Conservation (phyloP, 35 echinoderm and acorn worm species). For the Chiridota heheva region DNA sequence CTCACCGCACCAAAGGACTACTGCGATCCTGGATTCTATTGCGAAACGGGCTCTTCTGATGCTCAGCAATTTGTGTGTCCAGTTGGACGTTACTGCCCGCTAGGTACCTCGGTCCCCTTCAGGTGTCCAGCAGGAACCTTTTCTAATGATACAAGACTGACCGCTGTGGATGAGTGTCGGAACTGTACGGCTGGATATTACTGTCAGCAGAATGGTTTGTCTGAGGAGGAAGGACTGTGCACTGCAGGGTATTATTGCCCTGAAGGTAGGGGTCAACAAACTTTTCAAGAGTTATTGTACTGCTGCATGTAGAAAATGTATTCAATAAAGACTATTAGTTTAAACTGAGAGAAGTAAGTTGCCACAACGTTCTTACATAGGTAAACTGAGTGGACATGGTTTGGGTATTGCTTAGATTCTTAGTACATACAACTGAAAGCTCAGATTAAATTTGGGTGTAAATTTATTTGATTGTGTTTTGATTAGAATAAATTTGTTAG, state of each 20-base stretch:
- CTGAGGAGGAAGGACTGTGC: constrained; percentile 67
- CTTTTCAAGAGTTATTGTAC: neutral
- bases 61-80: constrained; percentile 79
- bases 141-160: constrained; percentile 86
- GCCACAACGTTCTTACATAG: no score
- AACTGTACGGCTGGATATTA: constrained; percentile 91
- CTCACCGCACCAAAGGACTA: constrained; percentile 55
- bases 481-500: neutral
- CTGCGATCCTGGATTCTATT: constrained; percentile 83
- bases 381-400: no score
- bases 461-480: no score
- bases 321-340: no score
- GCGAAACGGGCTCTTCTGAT: constrained; percentile 64
- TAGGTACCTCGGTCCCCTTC: constrained; percentile 61
- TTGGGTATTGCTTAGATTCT: no score
- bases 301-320: no score
- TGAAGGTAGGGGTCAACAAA: constrained; percentile 81
- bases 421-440: no score
- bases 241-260: constrained; percentile 85
- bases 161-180: constrained; percentile 53
- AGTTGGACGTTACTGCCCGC: constrained; percentile 73
- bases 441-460: no score
- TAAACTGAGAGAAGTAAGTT: no score
- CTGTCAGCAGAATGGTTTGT: constrained; percentile 84
- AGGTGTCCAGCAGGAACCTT: constrained; percentile 79